A percentile compares a stretch with the other conserved stretches of the same genome.
Evolutionary conservation across 2,797 vertebrate species (phyloP).

Genomic region (Chanos chanos): DNA sequence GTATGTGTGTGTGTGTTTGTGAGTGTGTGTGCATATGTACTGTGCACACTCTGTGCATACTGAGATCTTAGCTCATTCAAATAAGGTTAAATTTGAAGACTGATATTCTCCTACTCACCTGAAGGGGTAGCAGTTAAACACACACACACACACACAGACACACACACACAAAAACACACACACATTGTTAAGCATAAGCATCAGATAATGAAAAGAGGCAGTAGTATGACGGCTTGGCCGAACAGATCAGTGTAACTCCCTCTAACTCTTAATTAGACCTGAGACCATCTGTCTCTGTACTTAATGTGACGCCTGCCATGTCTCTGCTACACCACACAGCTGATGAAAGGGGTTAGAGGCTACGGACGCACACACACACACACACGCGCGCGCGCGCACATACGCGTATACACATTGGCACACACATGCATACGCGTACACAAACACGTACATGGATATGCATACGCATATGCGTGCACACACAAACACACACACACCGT

Average conservation of each 20-base stretch:
- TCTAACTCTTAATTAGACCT: slow-evolving; percentile 9
- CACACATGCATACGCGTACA: not conserved
- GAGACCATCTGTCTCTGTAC: not conserved
- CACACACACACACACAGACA: slow-evolving; percentile 2
- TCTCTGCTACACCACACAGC: not conserved
- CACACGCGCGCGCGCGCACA: not conserved
- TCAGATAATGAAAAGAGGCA: no score
- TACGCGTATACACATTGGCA: not conserved
- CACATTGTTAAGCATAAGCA: not conserved
- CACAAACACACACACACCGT: not conserved
- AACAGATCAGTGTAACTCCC: no score
- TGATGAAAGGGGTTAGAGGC: not conserved
- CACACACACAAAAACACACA: no score
- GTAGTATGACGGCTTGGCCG: no score
- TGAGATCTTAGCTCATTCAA: not conserved
- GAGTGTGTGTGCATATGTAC: not conserved
- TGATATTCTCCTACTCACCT: no score
- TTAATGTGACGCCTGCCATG: not conserved
- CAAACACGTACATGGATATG: no score
- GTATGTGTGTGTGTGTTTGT: slow-evolving; percentile 17
- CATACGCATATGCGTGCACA: not conserved
- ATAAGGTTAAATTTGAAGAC: no score
- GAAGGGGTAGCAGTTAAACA: not conserved
- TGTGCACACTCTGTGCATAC: not conserved
- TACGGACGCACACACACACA: not conserved